Percentiles rank a stretch among this genome's conserved stretches.
Conservation (phyloP, 2,888 invertebrate species). For the Meta bourneti region DNA sequence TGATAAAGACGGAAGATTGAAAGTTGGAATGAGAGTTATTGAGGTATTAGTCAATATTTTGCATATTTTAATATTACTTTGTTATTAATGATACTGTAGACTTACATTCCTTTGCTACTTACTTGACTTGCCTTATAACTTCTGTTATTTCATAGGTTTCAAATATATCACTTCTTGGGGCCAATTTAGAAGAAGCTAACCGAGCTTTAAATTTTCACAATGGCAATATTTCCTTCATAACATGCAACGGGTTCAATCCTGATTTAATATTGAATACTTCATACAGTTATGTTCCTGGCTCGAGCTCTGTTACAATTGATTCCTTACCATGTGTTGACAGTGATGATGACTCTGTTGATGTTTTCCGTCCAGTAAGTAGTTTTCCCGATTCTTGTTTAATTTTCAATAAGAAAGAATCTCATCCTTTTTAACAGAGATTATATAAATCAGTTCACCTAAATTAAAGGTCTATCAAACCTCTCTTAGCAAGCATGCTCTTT, state of each 20-base stretch:
- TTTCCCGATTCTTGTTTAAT: background rate
- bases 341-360: constrained; percentile 70
- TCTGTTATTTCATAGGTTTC: constrained; percentile 82
- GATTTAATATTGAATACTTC: constrained; percentile 33
- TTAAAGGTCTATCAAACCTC: background rate
- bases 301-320: constrained; percentile 66
- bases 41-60: constrained; percentile 85
- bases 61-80: no score
- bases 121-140: no score
- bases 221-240: constrained; percentile 89
- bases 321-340: constrained; percentile 68
- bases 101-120: no score
- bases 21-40: constrained; percentile 94
- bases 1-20: constrained; percentile 92
- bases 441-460: background rate
- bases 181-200: constrained; percentile 96
- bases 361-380: constrained; percentile 61
- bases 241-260: constrained; percentile 88
- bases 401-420: background rate
- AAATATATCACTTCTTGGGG: constrained; percentile 93
- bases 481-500: background rate
- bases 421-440: background rate
- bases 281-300: constrained; percentile 52
- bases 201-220: constrained; percentile 91
- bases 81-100: no score